These are phyloP conservation scores for Urophycis tenuis DNA, from an alignment of 2,797 vertebrate genomes.

Conservation along the genomic window DNA sequence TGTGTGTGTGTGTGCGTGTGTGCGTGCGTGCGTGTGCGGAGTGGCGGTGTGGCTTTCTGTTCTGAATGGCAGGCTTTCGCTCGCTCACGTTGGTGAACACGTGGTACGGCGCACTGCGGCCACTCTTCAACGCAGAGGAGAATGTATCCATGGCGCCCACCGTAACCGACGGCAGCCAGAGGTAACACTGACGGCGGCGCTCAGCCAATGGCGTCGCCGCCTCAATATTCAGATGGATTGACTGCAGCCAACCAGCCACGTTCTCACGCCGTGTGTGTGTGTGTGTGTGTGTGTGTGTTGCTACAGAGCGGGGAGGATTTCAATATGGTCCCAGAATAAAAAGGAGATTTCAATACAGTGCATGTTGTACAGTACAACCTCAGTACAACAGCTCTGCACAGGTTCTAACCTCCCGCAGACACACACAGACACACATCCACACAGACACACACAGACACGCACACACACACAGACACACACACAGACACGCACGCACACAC, in stretches of 20 bases:
- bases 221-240: background rate
- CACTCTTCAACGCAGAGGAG: constrained; percentile 49
- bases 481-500: no score
- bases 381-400: background rate
- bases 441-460: no score
- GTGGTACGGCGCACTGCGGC: constrained; percentile 80
- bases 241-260: background rate
- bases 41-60: background rate
- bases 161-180: constrained; percentile 63
- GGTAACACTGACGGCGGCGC: constrained; percentile 54
- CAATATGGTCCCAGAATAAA: background rate
- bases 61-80: constrained; percentile 56
- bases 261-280: background rate
- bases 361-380: no score
- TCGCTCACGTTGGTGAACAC: constrained; percentile 72
- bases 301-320: background rate
- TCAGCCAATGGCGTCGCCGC: background rate
- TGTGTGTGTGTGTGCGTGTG: no score
- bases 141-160: constrained; percentile 54
- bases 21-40: no score
- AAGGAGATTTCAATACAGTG: background rate
- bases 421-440: background rate
- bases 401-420: background rate
- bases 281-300: no score
- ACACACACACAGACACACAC: no score